Evolutionary conservation across 2,113 vertebrate species (phyloP).

Genomic region (Scolopax mira): DNA sequence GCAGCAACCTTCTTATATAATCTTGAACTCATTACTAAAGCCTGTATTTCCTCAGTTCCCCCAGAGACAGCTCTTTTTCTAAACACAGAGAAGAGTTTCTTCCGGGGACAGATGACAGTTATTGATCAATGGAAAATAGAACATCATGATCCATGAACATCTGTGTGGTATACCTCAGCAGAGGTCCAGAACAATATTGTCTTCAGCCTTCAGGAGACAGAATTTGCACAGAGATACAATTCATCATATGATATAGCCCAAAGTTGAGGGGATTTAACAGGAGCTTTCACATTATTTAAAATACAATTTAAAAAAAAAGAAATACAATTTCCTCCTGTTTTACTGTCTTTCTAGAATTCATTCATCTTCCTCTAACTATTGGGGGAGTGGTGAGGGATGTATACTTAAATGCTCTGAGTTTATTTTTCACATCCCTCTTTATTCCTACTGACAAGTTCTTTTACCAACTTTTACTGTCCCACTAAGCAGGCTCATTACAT

Average conservation of each 20-base stretch:
- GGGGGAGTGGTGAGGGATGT: accelerated
- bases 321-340: background rate
- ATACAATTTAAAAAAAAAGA: background rate
- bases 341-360: background rate
- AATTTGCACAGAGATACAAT: background rate
- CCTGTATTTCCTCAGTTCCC: background rate
- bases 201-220: background rate
- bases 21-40: background rate
- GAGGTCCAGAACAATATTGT: background rate
- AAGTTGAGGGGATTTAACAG: background rate
- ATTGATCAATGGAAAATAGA: background rate
- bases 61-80: background rate
- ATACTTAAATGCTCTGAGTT: background rate
- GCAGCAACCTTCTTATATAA: background rate
- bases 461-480: background rate
- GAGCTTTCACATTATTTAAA: background rate
- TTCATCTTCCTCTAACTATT: background rate
- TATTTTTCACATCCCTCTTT: background rate
- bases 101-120: background rate
- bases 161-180: background rate
- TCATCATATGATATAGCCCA: background rate
- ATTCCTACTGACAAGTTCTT: background rate
- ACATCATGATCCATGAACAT: background rate
- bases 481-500: background rate
- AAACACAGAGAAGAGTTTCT: background rate